A percentile compares a stretch with the other conserved stretches of the same genome.
Evolutionary conservation across 2,797 vertebrate genomes (phyloP).

Genomic region (Gallinago stenura): DNA sequence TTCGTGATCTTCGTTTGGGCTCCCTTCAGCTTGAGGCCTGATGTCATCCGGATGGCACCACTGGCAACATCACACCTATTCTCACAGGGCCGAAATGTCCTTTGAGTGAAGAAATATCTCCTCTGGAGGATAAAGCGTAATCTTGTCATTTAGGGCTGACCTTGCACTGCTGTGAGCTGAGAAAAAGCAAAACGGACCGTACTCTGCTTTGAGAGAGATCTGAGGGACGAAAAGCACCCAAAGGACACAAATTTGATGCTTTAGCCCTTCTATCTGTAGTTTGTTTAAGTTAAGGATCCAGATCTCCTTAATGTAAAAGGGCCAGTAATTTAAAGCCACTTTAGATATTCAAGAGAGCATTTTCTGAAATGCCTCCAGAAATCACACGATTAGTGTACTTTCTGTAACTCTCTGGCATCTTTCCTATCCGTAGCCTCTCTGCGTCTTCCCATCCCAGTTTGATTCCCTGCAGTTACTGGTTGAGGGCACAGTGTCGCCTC

Average conservation of each 20-base stretch:
- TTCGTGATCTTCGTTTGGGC: background rate
- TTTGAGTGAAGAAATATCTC: background rate
- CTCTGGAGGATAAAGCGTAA: background rate
- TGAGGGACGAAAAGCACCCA: background rate
- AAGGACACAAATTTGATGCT: background rate
- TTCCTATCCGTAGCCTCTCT: background rate
- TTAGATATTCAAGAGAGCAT: background rate
- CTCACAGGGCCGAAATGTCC: background rate
- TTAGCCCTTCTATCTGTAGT: background rate
- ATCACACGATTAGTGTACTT: rapidly evolving
- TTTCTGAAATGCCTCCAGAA: background rate
- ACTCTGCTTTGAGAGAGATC: background rate
- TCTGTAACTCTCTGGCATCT: background rate
- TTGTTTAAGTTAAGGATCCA: background rate
- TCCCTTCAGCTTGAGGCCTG: background rate
- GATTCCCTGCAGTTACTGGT: background rate
- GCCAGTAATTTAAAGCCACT: background rate
- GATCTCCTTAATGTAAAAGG: background rate
- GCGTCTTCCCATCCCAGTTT: background rate
- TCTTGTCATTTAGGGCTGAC: background rate
- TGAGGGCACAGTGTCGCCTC: background rate
- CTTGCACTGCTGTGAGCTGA: background rate
- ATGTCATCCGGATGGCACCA: background rate
- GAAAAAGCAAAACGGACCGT: background rate
- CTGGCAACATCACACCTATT: conserved; percentile 33